Evolutionary conservation across 2,797 vertebrate species (phyloP), one percentile per base, ranked within the genome.

Genomic region (Rousettus madagascariensis): DNA sequence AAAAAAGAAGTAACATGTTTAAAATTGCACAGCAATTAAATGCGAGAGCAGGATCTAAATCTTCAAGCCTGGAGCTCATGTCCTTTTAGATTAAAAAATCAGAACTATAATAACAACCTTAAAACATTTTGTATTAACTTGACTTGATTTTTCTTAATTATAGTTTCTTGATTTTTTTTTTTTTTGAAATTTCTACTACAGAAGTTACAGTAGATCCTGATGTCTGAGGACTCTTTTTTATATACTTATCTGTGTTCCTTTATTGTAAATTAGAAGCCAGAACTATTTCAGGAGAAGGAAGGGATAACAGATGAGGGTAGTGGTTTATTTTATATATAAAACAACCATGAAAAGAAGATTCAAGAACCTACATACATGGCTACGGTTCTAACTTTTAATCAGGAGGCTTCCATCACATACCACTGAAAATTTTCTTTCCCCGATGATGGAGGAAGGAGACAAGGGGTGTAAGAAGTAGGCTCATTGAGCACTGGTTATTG

Each of bases 221-320:
- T 4, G 43, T 68, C 38, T 11, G 0, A 36, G 63, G 15, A 61
- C 15, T 53, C 20, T 87, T 49, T 30, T 36, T 30, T 7, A 71
- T 38, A 83, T n/a, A 6, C 2, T 51, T 2, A 33, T 4, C 41
- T 46, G 6, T 26, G 16, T 51, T 43, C 36, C 43, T 82, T 65
- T 85, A 12, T 17, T 82, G 2, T 71, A 95, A 85, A 63, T 46
- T 36, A 74, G 53, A 66, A 80, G 38, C 30, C 51, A 78, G 13
- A 78, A 65, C 86, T 74, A 87, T 59, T 55, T 16, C n/a, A 94
- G 72, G 17, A 57, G 30, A 75, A 79, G 17, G 6, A 71, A 97
- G 66, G 9, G 7, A 15, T 28, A 90, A 36, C 1, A 8, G 63
- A 24, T 72, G 36, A 92, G 19, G 24, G 16, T 22, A n/a, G 15